phyloP scores from a whole-genome alignment of 2,888 invertebrate genomes.

The Masnerella sp. region DNA sequence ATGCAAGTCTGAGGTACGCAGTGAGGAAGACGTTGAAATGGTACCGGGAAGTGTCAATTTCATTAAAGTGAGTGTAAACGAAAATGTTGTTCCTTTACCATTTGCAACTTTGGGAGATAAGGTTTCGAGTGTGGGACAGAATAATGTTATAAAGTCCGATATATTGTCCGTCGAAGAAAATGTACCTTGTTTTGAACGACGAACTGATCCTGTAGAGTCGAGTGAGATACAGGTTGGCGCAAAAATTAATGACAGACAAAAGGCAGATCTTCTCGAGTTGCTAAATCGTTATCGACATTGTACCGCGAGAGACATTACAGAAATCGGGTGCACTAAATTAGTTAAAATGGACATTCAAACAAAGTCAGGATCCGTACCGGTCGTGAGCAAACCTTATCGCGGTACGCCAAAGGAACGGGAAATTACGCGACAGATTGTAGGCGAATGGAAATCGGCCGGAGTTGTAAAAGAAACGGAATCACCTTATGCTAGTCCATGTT shows the following conservation, averaged over 20 bases:
- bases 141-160: background rate
- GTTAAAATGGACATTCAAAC: slow-evolving; percentile 28
- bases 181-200: background rate
- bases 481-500: slow-evolving; percentile 58
- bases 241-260: background rate
- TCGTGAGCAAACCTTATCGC: slow-evolving; percentile 12
- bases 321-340: slow-evolving; percentile 22
- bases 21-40: background rate
- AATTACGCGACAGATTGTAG: background rate
- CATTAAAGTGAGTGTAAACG: background rate
- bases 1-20: background rate
- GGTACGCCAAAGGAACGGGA: background rate
- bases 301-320: slow-evolving; percentile 23
- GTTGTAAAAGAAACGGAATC: slow-evolving; percentile 61
- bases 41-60: background rate
- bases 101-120: background rate
- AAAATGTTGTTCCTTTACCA: background rate
- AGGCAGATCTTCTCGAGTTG: slow-evolving; percentile 10
- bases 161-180: background rate
- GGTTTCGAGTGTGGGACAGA: background rate
- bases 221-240: background rate
- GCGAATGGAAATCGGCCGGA: slow-evolving; percentile 29
- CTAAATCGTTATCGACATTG: slow-evolving; percentile 36
- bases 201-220: background rate
- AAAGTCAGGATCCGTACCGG: background rate